Conservation (phyloP, 2,797 vertebrate species). For the Poeciliopsis gracilis region DNA sequence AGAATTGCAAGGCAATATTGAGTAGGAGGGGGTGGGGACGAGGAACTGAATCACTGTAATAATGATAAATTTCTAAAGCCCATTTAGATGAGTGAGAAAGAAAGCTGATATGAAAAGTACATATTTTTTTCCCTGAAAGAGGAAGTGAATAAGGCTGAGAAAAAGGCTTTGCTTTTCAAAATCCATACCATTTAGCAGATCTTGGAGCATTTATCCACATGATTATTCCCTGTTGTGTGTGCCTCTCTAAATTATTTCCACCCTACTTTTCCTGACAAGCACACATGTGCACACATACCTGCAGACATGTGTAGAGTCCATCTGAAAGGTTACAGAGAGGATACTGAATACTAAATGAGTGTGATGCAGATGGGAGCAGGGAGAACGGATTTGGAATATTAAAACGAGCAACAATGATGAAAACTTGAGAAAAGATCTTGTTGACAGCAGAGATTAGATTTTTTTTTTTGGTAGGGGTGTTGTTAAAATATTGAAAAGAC, state of each 20-base stretch:
- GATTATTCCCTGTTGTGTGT: background rate
- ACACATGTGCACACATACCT: conserved; percentile 12
- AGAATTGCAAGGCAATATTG: conserved; percentile 27
- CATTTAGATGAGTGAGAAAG: conserved; percentile 2
- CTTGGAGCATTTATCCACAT: conserved; percentile 27
- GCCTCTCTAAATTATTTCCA: conserved; percentile 19
- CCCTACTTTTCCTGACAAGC: conserved; percentile 11
- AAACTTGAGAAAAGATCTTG: conserved; percentile 18
- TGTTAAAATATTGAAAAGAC: conserved; percentile 10
- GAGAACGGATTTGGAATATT: conserved; percentile 36
- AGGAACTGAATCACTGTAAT: conserved; percentile 4
- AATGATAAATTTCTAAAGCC: conserved; percentile 3
- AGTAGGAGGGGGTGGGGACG: background rate
- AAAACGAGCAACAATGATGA: conserved; percentile 42
- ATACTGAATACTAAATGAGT: conserved; percentile 56
- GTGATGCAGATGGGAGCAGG: conserved; percentile 39
- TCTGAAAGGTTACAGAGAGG: conserved; percentile 55
- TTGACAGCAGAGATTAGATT: background rate
- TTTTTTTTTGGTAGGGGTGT: background rate
- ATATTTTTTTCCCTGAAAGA: background rate
- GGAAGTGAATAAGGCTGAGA: background rate
- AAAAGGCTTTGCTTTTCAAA: background rate
- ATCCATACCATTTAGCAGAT: conserved; percentile 15
- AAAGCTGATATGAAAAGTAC: conserved; percentile 7
- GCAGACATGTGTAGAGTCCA: conserved; percentile 28